These are phyloP conservation scores for Meloidogyne floridensis DNA, from an alignment of 1,140 invertebrate genomes.

Conservation along the genomic window DNA sequence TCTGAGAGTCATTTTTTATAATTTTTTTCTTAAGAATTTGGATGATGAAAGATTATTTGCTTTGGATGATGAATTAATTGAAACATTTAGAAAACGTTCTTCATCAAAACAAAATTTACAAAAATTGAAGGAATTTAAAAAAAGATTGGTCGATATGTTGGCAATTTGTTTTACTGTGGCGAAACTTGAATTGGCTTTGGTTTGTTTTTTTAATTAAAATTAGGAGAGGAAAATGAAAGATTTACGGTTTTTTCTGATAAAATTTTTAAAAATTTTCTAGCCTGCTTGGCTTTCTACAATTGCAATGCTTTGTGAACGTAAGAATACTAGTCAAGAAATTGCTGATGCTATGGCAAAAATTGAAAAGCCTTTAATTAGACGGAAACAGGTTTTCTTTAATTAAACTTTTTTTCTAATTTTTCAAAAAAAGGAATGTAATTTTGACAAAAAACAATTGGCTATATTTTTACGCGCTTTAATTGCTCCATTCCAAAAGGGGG, in stretches of 20 bases:
- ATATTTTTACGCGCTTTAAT: neutral
- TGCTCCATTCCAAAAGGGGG: neutral
- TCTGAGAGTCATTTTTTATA: too few relatives aligned
- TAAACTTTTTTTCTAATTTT: neutral
- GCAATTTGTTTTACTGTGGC: neutral
- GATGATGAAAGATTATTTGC: conserved; percentile 6
- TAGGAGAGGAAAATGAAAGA: too few relatives aligned
- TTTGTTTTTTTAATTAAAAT: neutral
- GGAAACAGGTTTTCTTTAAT: neutral
- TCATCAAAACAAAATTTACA: neutral
- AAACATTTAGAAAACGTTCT: neutral
- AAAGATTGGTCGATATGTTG: conserved; percentile 1
- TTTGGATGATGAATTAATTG: neutral
- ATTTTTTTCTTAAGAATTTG: neutral
- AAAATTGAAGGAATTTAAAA: neutral
- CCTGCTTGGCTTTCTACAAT: neutral
- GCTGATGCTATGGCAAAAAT: neutral
- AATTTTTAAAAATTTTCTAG: neutral
- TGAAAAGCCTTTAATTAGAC: neutral
- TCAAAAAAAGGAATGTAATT: neutral
- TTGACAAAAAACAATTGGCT: neutral
- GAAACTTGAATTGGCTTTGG: neutral
- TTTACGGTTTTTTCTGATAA: too few relatives aligned
- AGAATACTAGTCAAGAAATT: neutral
- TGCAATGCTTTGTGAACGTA: neutral